These are phyloP conservation scores for Rhynchonycteris naso DNA, from an alignment of 2,797 vertebrate genomes.

Conservation along the genomic window DNA sequence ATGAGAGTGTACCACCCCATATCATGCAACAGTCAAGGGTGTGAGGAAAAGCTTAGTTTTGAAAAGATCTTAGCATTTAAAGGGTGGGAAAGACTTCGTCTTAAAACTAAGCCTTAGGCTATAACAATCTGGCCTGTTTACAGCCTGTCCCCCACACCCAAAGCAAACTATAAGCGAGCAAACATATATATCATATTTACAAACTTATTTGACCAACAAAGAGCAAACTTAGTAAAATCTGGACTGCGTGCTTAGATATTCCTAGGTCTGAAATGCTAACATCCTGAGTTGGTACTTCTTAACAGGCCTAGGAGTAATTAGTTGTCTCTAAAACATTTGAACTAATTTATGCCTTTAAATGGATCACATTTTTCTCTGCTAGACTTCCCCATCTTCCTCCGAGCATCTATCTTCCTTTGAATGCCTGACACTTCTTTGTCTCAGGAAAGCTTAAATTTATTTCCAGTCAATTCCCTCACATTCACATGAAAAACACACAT, in stretches of 20 bases:
- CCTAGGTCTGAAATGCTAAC: background rate
- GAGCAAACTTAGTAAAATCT: background rate
- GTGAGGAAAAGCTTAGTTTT: too few species aligned
- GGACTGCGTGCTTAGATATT: background rate
- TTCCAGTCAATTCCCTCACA: slow-evolving; percentile 67
- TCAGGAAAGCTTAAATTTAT: slow-evolving; percentile 61
- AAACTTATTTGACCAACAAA: too few species aligned
- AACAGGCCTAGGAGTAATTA: slow-evolving; percentile 43
- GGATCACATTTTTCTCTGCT: slow-evolving; percentile 53
- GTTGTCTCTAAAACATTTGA: slow-evolving; percentile 38
- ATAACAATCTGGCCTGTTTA: too few species aligned
- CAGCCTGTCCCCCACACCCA: too few species aligned
- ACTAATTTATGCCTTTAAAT: slow-evolving; percentile 64
- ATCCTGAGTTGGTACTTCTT: background rate
- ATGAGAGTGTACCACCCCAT: too few species aligned
- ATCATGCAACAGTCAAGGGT: too few species aligned
- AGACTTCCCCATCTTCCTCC: slow-evolving; percentile 48
- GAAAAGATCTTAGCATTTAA: too few species aligned
- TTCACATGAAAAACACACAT: slow-evolving; percentile 75
- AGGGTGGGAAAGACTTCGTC: too few species aligned
- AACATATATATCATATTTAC: too few species aligned
- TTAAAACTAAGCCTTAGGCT: too few species aligned
- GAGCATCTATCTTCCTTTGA: slow-evolving; percentile 68
- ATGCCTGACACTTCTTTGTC: slow-evolving; percentile 72
- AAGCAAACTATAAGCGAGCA: too few species aligned